Base-by-base conservation (phyloP, 2,113 vertebrate species). In the Nycticebus coucang region DNA sequence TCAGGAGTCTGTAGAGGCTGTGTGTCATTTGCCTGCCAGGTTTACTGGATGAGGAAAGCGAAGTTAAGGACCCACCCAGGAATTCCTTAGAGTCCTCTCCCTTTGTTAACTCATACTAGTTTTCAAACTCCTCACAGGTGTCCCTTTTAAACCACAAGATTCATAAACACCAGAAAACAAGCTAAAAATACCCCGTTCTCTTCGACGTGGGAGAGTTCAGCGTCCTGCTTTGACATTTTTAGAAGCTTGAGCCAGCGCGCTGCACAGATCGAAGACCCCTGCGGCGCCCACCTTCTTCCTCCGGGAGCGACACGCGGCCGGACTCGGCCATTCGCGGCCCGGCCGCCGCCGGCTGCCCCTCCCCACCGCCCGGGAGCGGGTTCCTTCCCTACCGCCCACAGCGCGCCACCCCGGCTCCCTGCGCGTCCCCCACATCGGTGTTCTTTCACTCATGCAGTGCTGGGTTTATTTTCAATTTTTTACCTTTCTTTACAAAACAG, bases 271-370 rank as follows among this genome's bases (percentile, higher is more conserved):
- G 53, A 37, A 30, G 55, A 21, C 66, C 77, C 2, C 37, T 13
- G 1, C 24, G 0, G 13, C 45, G 2, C n/a, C 82, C 75, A 14
- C 35, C 3, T 1, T 18, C 33, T 60, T 18, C 33, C 19, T 15
- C 2, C 5, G n/a, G n/a, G n/a, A 26, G 30, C 33, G 18, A 13
- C 41, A 18, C 10, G 0, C 19, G 0, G n/a, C n/a, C 50, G 28
- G 35, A 35, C 21, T 4, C n/a, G 22, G 15, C 45, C 9, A 50
- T 9, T 41, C 41, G 41, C 41, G 3, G 41, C 41, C 45, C 45
- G 10, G 62, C 24, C 62, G 5, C 57, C 15, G n/a, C 14, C 57
- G 5, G 57, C 57, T 6, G 19, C 18, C 7, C 9, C 55, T 17
- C 15, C 55, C 55, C 55, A n/a, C n/a, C n/a, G n/a, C n/a, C n/a